These are phyloP conservation scores for Neotoxoptera formosana DNA, from an alignment of 1,140 invertebrate genomes.

Conservation along the genomic window DNA sequence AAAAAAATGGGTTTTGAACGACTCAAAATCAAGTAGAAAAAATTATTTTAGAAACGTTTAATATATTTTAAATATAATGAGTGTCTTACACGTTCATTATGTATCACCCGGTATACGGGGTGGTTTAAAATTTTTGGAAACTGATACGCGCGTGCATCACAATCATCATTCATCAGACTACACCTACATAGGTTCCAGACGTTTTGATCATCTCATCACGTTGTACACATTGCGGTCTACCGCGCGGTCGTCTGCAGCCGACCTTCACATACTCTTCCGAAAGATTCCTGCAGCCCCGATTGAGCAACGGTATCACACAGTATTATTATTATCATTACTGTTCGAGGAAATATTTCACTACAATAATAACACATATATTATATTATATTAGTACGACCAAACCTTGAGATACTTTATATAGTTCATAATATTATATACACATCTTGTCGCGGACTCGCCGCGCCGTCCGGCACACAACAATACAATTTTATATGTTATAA, in stretches of 20 bases:
- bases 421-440: not conserved
- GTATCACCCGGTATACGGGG: not conserved
- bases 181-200: not conserved
- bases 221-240: not conserved
- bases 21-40: no score
- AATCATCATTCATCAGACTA: not conserved
- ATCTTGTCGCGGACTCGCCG: not conserved
- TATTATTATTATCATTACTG: not conserved
- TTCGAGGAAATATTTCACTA: not conserved
- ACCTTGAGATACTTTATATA: not conserved
- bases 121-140: not conserved
- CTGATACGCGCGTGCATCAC: no score
- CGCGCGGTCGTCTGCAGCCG: not conserved
- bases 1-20: no score
- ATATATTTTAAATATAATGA: no score
- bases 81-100: no score
- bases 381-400: not conserved
- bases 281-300: not conserved
- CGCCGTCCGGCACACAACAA: not conserved
- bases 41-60: no score
- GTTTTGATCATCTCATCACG: not conserved
- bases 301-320: not conserved
- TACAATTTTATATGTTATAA: conserved; percentile 9
- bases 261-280: not conserved
- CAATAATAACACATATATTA: not conserved